A percentile compares a stretch with the other conserved stretches of the same genome.
Evolutionary conservation across 2,888 invertebrate species (phyloP).

Genomic region (Trisateles emortualis): DNA sequence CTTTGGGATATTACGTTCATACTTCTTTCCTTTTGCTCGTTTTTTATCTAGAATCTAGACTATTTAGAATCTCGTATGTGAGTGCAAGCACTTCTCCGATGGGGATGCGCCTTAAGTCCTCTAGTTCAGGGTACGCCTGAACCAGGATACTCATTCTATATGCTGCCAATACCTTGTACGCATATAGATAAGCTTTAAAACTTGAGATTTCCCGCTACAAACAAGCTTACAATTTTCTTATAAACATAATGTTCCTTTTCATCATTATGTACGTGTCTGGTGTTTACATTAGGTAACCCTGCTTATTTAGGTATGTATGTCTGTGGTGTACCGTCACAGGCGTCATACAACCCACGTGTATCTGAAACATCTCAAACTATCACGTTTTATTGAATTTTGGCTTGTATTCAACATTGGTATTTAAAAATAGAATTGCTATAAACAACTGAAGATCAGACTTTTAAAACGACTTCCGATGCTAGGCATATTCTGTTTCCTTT

Average conservation of each 20-base stretch:
- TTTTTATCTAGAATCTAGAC: too few relatives aligned
- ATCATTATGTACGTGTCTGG: slow-evolving; percentile 14
- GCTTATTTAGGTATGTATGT: slow-evolving; percentile 62
- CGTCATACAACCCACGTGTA: slow-evolving; percentile 68
- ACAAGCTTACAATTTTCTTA: background rate
- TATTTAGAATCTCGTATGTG: too few relatives aligned
- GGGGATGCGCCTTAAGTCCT: too few relatives aligned
- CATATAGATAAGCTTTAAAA: too few relatives aligned
- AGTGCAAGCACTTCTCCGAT: too few relatives aligned
- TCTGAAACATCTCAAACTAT: slow-evolving; percentile 71
- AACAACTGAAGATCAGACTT: slow-evolving; percentile 60
- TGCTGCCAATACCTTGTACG: background rate
- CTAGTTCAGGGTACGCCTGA: too few relatives aligned
- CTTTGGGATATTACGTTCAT: too few relatives aligned
- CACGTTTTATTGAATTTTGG: slow-evolving; percentile 77
- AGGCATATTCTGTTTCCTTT: slow-evolving; percentile 44
- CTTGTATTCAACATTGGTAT: slow-evolving; percentile 63
- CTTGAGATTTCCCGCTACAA: background rate
- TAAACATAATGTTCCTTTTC: background rate
- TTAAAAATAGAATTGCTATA: slow-evolving; percentile 59
- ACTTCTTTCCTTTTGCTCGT: too few relatives aligned
- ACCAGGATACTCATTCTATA: too few relatives aligned
- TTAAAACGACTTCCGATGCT: slow-evolving; percentile 62
- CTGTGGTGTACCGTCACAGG: slow-evolving; percentile 57
- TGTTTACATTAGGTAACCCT: slow-evolving; percentile 54